These are phyloP conservation scores for Ennomos fuscantarius DNA, from an alignment of 2,888 invertebrate species.

Conservation along the genomic window DNA sequence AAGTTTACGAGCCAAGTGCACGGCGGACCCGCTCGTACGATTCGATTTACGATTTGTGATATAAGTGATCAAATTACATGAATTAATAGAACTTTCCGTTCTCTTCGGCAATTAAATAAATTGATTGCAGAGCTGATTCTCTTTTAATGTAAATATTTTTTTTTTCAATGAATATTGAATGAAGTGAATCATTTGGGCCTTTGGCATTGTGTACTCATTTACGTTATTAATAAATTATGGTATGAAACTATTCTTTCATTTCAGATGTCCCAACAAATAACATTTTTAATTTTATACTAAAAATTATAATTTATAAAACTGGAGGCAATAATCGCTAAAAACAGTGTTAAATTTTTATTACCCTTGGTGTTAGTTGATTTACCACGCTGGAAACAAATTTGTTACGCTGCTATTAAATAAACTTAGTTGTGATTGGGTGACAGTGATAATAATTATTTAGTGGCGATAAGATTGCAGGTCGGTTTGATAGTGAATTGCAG, in stretches of 20 bases:
- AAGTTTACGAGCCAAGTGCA: constrained; percentile 72
- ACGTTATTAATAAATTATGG: constrained; percentile 85
- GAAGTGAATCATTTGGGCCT: constrained; percentile 83
- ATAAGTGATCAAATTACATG: constrained; percentile 50
- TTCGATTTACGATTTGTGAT: constrained; percentile 83
- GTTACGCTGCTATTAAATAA: constrained; percentile 24
- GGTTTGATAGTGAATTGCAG: constrained; percentile 74
- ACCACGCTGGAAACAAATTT: constrained; percentile 26
- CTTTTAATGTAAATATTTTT: constrained; percentile 80
- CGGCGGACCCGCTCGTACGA: constrained; percentile 77
- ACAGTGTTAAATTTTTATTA: constrained; percentile 15
- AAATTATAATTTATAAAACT: background rate
- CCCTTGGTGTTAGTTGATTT: constrained; percentile 21
- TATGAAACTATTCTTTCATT: constrained; percentile 70
- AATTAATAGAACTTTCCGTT: constrained; percentile 63
- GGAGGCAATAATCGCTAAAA: background rate
- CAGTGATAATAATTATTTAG: constrained; percentile 66
- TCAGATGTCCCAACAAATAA: constrained; percentile 19
- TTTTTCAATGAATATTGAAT: constrained; percentile 81
- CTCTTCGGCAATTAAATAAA: constrained; percentile 70
- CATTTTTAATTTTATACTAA: too few relatives aligned
- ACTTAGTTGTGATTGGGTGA: constrained; percentile 60
- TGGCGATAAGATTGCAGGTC: constrained; percentile 78
- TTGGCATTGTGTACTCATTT: constrained; percentile 86
- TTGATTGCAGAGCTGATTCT: constrained; percentile 79